Evolutionary conservation across 1,140 invertebrate genomes (phyloP), one percentile per base, ranked within the genome.

Genomic region (Cydia splendana): DNA sequence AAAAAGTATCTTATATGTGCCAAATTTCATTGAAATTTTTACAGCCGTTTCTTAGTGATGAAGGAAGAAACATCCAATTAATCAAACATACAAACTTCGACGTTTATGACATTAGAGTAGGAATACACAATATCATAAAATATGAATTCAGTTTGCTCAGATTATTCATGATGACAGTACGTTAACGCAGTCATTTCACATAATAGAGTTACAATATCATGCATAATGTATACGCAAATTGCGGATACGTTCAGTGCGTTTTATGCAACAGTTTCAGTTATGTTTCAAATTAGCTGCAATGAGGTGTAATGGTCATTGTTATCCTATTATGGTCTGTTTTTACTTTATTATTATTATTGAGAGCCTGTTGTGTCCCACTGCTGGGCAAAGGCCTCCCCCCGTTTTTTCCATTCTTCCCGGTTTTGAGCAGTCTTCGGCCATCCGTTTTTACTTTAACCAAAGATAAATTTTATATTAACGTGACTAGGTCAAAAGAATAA

Each of bases 191-290:
- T 62, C 9, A 24, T 62, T 62, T 62, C 57, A 62, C 57, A 62
- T 62, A 62, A 62, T 24, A 24, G 15, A 57, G 57, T 62, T 62
- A 62, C 57, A 62, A 62, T 62, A 62, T 62, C 57, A 62, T 62
- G 57, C 57, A 62, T 62, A 62, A 62, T 62, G 57, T 62, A 62
- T 62, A 24, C 53, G 53, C 18, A 62, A 62, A 62, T 62, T 62
- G 20, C 18, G 57, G 53, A 62, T 62, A 9, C n/a, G 5, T 13
- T 4, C 9, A 62, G 2, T n/a, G 15, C 9, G 57, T 24, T 62
- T 62, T 62, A 62, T 62, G 57, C 57, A 62, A 62, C 57, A 4
- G 57, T 24, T 62, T 24, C 57, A 4, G 57, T 24, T 62, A 62
- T 24, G 57, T n/a, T 62, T 62, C 57, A 62, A 62, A 62, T 62